phyloP scores from a whole-genome alignment of 1,140 invertebrate genomes.

The Neodiprion virginianus region DNA sequence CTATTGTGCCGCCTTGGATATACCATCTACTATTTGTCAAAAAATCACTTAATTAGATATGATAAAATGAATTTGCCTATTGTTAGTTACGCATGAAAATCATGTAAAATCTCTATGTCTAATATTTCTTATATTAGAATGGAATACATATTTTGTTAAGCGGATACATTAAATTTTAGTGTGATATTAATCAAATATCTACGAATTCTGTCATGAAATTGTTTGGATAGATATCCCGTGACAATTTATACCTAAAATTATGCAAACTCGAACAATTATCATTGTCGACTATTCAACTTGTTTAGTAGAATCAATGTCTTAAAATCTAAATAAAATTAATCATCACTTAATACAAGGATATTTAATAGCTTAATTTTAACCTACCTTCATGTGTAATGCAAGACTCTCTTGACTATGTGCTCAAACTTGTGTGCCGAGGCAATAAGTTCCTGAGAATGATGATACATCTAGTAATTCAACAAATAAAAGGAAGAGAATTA shows the following conservation, averaged over 20 bases:
- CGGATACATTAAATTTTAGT: too few relatives aligned
- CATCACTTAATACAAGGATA: not conserved
- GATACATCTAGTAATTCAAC: too few relatives aligned
- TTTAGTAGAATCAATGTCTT: not conserved
- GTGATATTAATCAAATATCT: too few relatives aligned
- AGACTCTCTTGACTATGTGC: too few relatives aligned
- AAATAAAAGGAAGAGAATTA: not conserved
- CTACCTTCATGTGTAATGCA: too few relatives aligned
- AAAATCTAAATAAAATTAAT: not conserved
- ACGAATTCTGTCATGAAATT: too few relatives aligned
- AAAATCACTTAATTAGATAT: not conserved
- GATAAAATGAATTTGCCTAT: not conserved
- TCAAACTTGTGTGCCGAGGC: too few relatives aligned
- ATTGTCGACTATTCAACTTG: not conserved
- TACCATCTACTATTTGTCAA: not conserved
- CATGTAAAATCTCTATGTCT: not conserved
- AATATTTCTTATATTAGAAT: not conserved
- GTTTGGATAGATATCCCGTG: too few relatives aligned
- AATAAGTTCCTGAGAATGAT: too few relatives aligned
- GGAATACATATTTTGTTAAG: not conserved
- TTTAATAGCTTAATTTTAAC: too few relatives aligned
- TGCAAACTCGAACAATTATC: not conserved
- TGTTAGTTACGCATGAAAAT: not conserved
- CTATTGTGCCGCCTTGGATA: too few relatives aligned
- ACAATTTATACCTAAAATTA: not conserved